These are phyloP conservation scores for Gandaritis pyraliata DNA, from an alignment of 2,888 invertebrate species.

Conservation along the genomic window DNA sequence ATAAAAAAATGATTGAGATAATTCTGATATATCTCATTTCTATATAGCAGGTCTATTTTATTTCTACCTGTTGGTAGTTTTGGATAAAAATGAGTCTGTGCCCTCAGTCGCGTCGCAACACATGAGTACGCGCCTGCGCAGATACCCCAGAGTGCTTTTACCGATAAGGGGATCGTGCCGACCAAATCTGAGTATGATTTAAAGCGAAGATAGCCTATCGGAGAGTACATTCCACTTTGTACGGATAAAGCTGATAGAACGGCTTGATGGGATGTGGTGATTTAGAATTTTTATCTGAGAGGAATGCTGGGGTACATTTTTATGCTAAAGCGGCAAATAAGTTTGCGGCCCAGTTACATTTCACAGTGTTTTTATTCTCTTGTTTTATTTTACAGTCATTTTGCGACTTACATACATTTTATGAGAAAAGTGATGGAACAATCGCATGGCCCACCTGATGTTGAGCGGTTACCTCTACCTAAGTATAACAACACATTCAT, in stretches of 20 bases:
- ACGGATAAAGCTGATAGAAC: constrained; percentile 32
- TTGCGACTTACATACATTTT: too few species aligned
- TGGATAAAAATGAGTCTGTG: constrained; percentile 5
- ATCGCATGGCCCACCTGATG: too few species aligned
- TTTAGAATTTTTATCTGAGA: constrained; percentile 24
- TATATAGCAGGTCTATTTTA: background rate
- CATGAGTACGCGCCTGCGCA: constrained; percentile 40
- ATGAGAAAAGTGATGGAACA: too few species aligned
- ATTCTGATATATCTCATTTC: too few species aligned
- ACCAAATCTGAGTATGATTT: constrained; percentile 48
- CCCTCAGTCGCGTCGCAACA: constrained; percentile 23
- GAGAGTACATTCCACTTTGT: constrained; percentile 38
- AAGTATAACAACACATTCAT: too few species aligned
- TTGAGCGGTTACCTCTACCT: too few species aligned
- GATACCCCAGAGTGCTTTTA: constrained; percentile 47
- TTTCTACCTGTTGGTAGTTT: background rate
- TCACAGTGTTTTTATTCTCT: too few species aligned
- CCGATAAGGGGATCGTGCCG: constrained; percentile 44
- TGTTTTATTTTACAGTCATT: too few species aligned
- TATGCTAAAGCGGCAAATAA: background rate
- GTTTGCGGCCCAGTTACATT: background rate
- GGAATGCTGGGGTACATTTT: background rate
- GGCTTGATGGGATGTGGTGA: constrained; percentile 21
- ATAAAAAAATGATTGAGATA: too few species aligned
- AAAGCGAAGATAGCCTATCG: constrained; percentile 39